These are phyloP conservation scores for Streptopelia turtur DNA, from an alignment of 2,797 vertebrate genomes.

Conservation along the genomic window DNA sequence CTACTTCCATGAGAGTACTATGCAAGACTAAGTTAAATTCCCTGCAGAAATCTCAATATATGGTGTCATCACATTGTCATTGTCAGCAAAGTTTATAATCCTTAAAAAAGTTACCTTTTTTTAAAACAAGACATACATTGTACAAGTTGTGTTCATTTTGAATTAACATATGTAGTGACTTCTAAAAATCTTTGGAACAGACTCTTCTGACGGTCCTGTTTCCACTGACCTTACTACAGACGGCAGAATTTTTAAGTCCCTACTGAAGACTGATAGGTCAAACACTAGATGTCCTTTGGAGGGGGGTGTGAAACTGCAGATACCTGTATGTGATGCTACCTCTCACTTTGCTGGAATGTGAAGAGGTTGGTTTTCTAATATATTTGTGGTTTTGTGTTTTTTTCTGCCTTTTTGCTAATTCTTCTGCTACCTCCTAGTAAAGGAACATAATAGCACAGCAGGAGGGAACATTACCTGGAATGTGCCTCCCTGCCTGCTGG, in stretches of 20 bases:
- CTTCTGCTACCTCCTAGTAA: background rate
- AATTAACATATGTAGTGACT: background rate
- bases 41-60: background rate
- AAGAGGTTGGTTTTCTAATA: background rate
- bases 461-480: background rate
- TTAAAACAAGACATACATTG: background rate
- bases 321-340: background rate
- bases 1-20: background rate
- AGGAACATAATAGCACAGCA: background rate
- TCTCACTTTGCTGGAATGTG: background rate
- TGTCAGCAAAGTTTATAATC: background rate
- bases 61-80: background rate
- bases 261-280: background rate
- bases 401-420: background rate
- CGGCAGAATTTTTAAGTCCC: background rate
- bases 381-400: fast-evolving
- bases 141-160: background rate
- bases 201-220: background rate
- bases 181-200: background rate
- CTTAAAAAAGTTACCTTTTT: background rate
- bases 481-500: background rate
- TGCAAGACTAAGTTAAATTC: background rate
- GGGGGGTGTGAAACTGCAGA: background rate
- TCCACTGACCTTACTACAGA: background rate
- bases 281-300: conserved; percentile 14